Evolutionary conservation across 2,888 invertebrate genomes (phyloP), one percentile per base, ranked within the genome.

Genomic region (Phalera bucephala): DNA sequence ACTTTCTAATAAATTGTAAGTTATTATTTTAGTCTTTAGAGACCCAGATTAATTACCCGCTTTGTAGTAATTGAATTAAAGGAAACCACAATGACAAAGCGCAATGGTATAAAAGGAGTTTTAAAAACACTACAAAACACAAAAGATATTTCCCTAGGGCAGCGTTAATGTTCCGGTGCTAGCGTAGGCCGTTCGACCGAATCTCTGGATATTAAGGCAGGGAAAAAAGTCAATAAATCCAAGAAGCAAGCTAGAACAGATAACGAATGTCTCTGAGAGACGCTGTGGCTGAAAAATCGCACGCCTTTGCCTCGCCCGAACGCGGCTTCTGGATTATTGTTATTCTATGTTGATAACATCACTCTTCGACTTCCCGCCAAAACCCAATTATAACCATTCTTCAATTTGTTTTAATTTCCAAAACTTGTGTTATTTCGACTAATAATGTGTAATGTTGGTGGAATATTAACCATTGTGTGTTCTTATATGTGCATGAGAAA

Each of bases 191-290:
- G 81, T 85, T 87, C 79, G 83, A 85, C 83, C 81, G 83, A 83
- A 86, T 86, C 86, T 86, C 79, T 79, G 76, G 80, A 84, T 86
- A 86, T 87, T 84, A 86, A 85, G 77, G 73, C 79, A 74, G 64
- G 75, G 72, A 80, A 83, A 84, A 85, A 87, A 83, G 83, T 84
- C 83, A 82, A 87, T 85, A 86, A 86, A 84, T 84, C 82, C 74
- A 80, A 79, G 75, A 72, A 74, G 64, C 76, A 72, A 71, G 71
- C 70, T 71, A 66, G 67, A 69, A 64, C 75, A 78, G 83, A 83
- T 83, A 84, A 84, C 72, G 65, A 73, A 84, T 79, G 81, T 79
- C 76, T 68, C 64, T 32, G 52, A 54, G 62, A 52, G 63, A 57
- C 55, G 50, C 45, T 33, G 47, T 46, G 49, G 52, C 50, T 45